These are phyloP conservation scores for Medauroidea extradentata DNA, from an alignment of 1,140 invertebrate species.

Conservation along the genomic window DNA sequence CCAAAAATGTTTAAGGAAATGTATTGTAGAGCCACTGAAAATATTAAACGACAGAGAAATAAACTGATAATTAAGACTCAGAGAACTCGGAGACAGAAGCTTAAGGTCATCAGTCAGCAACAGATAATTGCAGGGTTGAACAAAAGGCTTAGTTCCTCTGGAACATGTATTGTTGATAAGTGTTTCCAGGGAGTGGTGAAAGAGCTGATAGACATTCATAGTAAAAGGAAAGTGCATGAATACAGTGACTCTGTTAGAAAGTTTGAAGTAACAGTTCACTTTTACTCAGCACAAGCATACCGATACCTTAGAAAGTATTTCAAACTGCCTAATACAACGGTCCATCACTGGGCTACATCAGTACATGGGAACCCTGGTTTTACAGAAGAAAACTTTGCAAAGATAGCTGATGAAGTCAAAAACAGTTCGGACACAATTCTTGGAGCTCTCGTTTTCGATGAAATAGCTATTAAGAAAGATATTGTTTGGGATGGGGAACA, in stretches of 20 bases:
- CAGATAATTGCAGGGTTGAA: neutral
- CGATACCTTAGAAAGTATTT: constrained; percentile 20
- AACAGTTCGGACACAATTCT: neutral
- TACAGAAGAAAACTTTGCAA: constrained; percentile 1
- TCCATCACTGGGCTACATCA: neutral
- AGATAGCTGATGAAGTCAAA: neutral
- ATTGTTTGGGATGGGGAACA: neutral
- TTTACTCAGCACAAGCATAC: constrained; percentile 9
- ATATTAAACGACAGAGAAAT: too few relatives aligned
- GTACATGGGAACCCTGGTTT: neutral
- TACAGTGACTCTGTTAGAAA: neutral
- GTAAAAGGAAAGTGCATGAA: neutral
- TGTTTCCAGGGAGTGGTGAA: neutral
- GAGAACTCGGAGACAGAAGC: neutral
- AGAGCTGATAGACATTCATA: neutral
- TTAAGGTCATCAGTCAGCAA: neutral
- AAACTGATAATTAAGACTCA: neutral
- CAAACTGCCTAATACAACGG: neutral
- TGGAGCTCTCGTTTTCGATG: neutral
- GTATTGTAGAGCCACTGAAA: neutral
- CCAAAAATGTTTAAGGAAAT: neutral
- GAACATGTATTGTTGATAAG: neutral
- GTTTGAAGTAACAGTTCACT: constrained; percentile 6
- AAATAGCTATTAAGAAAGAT: too few relatives aligned
- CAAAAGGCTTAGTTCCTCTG: neutral